Evolutionary conservation across 2,888 invertebrate species (phyloP), one percentile per base, ranked within the genome.

Genomic region (Eupithecia pulchellata): DNA sequence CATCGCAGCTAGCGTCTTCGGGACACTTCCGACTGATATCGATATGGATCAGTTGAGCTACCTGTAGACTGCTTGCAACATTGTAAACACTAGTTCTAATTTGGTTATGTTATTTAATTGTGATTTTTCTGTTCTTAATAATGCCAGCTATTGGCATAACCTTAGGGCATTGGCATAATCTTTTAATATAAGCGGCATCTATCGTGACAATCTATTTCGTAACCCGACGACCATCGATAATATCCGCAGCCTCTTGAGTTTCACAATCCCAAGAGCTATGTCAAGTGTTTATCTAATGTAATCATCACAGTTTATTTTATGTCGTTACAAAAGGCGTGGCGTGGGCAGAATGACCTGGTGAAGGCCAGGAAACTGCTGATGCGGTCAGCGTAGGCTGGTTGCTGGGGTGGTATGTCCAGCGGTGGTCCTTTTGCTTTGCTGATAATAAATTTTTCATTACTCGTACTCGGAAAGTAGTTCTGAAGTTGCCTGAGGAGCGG

Each of bases 191-290:
- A 39, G 36, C 36, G 4, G 17, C 17, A 39, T 39, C 2, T 42
- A 9, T 42, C n/a, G 20, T 20, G 20, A 20, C 9, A 11, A 20
- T 47, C 20, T 5, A 6, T 52, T 52, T 52, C 13, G 52, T 25
- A 52, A 4, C 4, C 25, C 25, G 13, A 52, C 4, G 1, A 6
- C 52, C 52, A 25, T 47, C 47, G 3, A 11, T 47, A 20, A 47
- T 47, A 1, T 47, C 20, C 52, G 11, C 25, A 25, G 52, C 25
- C 52, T 25, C 25, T 52, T 25, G 11, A 52, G 11, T 52, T 52
- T 52, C 52, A 52, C 52, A 52, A 52, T 52, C 20, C 52, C 25
- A 52, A 52, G 52, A 52, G 25, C 52, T 25, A 52, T 52, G 52
- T 52, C 52, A 52, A 52, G 9, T 25, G 52, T 25, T 52, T 52